phyloP scores from a whole-genome alignment of 2,113 vertebrate species.

The Sorex fumeus region DNA sequence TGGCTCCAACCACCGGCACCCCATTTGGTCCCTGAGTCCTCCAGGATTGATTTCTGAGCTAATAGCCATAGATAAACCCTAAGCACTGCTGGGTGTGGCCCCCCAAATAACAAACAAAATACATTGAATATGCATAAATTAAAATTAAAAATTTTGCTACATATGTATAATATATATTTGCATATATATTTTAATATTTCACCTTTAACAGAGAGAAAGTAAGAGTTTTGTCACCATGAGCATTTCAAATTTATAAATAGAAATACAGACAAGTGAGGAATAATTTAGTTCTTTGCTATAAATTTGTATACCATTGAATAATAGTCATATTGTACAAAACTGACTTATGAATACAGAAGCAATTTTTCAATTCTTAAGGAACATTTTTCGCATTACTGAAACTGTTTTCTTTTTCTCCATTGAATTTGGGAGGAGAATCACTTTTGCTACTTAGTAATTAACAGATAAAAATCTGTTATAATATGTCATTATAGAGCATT shows the following conservation, averaged over 20 bases:
- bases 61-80: no score
- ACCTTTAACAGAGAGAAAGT: not conserved
- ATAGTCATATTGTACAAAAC: slow-evolving; percentile 14
- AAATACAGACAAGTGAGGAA: slow-evolving; percentile 12
- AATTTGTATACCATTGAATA: slow-evolving; percentile 26
- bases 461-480: slow-evolving; percentile 75
- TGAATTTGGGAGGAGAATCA: slow-evolving; percentile 61
- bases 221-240: not conserved
- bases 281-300: not conserved
- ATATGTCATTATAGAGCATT: slow-evolving; percentile 80
- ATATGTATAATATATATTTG: not conserved
- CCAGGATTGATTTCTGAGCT: no score
- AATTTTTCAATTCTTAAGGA: slow-evolving; percentile 59
- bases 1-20: no score
- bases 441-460: slow-evolving; percentile 83
- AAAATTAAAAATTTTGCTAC: no score
- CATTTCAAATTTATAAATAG: slow-evolving; percentile 4
- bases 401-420: slow-evolving; percentile 69
- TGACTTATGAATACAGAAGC: not conserved
- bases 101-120: no score
- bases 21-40: no score
- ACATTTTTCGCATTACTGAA: slow-evolving; percentile 32
- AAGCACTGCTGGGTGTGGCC: no score
- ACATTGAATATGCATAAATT: no score
- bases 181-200: slow-evolving; percentile 27